Conservation (phyloP, 1,140 invertebrate species). For the Brachionus asplanchnoidis region DNA sequence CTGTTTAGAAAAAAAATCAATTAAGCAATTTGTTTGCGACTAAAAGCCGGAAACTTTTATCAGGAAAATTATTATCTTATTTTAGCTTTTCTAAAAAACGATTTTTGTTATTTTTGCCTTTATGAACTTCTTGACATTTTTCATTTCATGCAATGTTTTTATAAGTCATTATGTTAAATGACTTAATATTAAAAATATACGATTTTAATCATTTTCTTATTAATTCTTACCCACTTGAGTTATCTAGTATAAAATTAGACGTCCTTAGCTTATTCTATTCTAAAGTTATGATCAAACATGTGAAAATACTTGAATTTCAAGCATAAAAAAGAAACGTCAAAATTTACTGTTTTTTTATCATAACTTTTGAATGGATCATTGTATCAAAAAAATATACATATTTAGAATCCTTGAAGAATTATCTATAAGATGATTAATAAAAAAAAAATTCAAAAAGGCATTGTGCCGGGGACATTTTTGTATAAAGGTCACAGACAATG, state of each 20-base stretch:
- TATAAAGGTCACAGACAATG: no score
- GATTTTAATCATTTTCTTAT: not conserved
- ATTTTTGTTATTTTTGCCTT: not conserved
- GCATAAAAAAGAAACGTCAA: not conserved
- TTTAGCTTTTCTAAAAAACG: not conserved
- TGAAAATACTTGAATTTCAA: not conserved
- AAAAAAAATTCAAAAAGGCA: not conserved
- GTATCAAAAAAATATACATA: not conserved
- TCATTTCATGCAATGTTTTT: not conserved
- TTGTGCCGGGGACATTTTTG: no score
- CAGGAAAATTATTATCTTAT: no score
- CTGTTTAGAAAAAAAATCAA: conserved; percentile 46
- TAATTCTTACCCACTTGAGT: not conserved
- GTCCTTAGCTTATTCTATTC: not conserved
- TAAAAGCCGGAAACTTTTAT: no score
- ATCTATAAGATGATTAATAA: not conserved
- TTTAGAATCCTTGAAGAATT: not conserved
- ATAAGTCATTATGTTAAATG: not conserved
- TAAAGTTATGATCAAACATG: not conserved
- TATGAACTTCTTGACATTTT: not conserved
- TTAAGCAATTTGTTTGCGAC: no score
- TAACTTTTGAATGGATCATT: not conserved
- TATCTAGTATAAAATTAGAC: not conserved
- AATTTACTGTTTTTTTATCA: not conserved
- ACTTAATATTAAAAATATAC: not conserved